Conservation (phyloP, 2,888 invertebrate species). For the Latrodectus hesperus region DNA sequence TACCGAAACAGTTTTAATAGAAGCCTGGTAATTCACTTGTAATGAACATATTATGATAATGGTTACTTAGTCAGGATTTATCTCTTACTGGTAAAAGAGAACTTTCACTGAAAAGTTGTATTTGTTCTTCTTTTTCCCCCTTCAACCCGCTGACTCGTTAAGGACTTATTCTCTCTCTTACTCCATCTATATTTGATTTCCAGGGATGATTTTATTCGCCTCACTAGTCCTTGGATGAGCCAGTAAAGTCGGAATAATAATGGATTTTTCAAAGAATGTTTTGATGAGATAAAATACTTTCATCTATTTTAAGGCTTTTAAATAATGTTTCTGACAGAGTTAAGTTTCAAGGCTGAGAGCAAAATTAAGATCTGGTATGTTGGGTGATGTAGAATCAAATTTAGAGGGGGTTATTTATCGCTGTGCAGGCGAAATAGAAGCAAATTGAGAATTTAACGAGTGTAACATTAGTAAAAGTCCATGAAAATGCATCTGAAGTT, state of each 20-base stretch:
- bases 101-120: slow-evolving; percentile 19
- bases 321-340: no score
- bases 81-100: slow-evolving; percentile 8
- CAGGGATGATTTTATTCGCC: slow-evolving; percentile 19
- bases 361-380: no score
- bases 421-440: no score
- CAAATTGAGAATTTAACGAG: no score
- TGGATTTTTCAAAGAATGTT: slow-evolving; percentile 20
- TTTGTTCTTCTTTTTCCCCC: not conserved
- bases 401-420: no score
- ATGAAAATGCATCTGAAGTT: no score
- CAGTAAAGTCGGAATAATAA: not conserved
- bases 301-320: no score
- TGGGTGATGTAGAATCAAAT: no score
- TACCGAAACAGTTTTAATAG: slow-evolving; percentile 39
- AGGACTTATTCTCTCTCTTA: not conserved
- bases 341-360: no score
- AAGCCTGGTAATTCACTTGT: slow-evolving; percentile 39
- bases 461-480: no score
- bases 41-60: slow-evolving; percentile 58
- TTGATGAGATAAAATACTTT: slow-evolving; percentile 17
- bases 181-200: slow-evolving; percentile 22
- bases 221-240: slow-evolving; percentile 4
- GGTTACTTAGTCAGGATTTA: slow-evolving; percentile 38
- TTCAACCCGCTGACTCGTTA: slow-evolving; percentile 18